Evolutionary conservation across 53 echinoderm and acorn worm species (phyloP).

Genomic region (Henricia sp.): DNA sequence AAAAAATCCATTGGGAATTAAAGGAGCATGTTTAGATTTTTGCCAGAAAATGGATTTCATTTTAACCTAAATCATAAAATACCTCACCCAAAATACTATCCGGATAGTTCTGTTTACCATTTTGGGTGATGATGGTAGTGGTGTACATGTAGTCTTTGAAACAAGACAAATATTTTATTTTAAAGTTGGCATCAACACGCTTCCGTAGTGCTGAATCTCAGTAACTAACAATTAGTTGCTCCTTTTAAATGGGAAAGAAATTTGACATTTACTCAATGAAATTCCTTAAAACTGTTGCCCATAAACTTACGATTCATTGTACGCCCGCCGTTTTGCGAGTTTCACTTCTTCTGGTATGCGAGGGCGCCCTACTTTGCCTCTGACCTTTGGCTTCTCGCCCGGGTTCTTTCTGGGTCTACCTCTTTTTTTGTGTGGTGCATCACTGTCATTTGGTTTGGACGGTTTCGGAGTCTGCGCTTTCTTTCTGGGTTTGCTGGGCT

Average conservation of each 20-base stretch:
- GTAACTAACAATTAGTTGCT: too few relatives aligned
- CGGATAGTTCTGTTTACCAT: not conserved
- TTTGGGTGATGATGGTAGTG: not conserved
- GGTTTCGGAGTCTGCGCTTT: slow-evolving; percentile 5
- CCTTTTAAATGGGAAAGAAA: too few relatives aligned
- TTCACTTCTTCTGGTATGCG: slow-evolving; percentile 31
- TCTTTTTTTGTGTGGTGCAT: slow-evolving; percentile 24
- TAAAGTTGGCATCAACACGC: too few relatives aligned
- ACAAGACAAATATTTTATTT: too few relatives aligned
- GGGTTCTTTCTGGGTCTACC: slow-evolving; percentile 48
- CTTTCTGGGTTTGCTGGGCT: slow-evolving; percentile 13
- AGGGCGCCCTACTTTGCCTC: slow-evolving; percentile 44
- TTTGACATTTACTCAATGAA: not conserved
- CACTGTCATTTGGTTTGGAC: not conserved
- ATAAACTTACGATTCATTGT: slow-evolving; percentile 50
- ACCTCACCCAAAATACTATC: not conserved
- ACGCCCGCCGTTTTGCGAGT: slow-evolving; percentile 24
- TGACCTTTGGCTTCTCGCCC: not conserved
- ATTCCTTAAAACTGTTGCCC: not conserved
- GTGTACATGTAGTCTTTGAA: not conserved
- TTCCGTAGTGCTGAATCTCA: too few relatives aligned
- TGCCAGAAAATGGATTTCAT: not conserved
- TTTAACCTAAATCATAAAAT: not conserved
- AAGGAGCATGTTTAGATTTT: not conserved
- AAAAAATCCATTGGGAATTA: not conserved